These are phyloP conservation scores for Halcyon senegalensis DNA, from an alignment of 2,113 vertebrate species.

Conservation along the genomic window DNA sequence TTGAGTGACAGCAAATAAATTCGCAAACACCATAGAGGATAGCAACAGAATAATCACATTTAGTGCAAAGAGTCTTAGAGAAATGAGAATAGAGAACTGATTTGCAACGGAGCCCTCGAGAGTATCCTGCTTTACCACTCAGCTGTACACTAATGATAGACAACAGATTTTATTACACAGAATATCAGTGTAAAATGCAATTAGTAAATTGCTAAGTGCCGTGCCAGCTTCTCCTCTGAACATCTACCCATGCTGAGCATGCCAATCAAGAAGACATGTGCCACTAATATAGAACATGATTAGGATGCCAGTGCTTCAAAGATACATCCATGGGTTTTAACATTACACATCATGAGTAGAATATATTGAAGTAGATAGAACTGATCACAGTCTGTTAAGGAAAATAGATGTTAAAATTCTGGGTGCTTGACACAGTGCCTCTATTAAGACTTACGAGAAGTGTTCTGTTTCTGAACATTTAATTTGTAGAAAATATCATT, in stretches of 20 bases:
- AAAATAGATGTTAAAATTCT: not conserved
- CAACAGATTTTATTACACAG: not conserved
- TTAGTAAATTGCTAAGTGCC: not conserved
- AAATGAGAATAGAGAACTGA: not conserved
- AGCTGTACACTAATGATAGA: not conserved
- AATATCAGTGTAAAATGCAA: not conserved
- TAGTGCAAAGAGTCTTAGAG: not conserved
- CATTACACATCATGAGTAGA: not conserved
- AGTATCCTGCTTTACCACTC: not conserved
- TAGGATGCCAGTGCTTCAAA: not conserved
- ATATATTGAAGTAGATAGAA: not conserved
- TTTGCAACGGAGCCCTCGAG: not conserved
- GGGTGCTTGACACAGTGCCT: not conserved
- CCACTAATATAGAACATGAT: not conserved
- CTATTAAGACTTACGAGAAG: not conserved
- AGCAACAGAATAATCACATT: not conserved
- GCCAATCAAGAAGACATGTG: not conserved
- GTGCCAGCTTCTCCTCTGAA: not conserved
- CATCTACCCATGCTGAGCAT: not conserved
- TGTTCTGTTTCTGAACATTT: not conserved
- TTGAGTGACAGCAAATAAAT: not conserved
- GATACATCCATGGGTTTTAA: not conserved
- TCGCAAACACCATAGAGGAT: not conserved
- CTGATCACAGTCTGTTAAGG: not conserved
- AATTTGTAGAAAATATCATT: not conserved